Percentiles rank a stretch among this genome's conserved stretches.
Conservation (phyloP, 2,113 vertebrate genomes). For the Podarcis raffonei region DNA sequence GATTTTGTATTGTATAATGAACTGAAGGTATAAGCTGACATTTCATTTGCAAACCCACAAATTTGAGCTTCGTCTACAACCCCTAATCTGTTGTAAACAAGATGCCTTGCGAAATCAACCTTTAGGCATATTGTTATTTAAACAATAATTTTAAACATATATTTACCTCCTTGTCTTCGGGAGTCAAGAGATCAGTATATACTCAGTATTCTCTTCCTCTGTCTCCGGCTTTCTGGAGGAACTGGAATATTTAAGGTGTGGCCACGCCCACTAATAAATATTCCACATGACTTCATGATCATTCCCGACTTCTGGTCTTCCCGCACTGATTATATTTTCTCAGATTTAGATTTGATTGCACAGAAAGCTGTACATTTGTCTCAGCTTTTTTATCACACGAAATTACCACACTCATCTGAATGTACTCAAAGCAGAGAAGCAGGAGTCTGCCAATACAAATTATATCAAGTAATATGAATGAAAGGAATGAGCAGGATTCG, state of each 20-base stretch:
- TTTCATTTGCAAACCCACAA: conserved; percentile 17
- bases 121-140: background rate
- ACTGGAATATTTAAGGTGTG: background rate
- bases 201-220: conserved; percentile 30
- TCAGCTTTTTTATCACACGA: background rate
- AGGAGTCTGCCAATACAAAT: background rate
- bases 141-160: background rate
- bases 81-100: background rate
- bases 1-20: background rate
- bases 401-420: background rate
- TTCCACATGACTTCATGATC: background rate
- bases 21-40: background rate
- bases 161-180: conserved; percentile 63
- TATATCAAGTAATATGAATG: background rate
- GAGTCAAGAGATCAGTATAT: conserved; percentile 49
- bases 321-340: background rate
- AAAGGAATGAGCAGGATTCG: background rate
- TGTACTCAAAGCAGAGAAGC: background rate
- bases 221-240: conserved; percentile 33
- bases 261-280: background rate
- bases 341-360: background rate
- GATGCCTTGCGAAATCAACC: background rate
- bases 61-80: background rate
- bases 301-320: background rate
- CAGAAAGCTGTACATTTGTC: background rate